Base-by-base conservation (phyloP, 2,888 invertebrate genomes). In the Sturmia bella region DNA sequence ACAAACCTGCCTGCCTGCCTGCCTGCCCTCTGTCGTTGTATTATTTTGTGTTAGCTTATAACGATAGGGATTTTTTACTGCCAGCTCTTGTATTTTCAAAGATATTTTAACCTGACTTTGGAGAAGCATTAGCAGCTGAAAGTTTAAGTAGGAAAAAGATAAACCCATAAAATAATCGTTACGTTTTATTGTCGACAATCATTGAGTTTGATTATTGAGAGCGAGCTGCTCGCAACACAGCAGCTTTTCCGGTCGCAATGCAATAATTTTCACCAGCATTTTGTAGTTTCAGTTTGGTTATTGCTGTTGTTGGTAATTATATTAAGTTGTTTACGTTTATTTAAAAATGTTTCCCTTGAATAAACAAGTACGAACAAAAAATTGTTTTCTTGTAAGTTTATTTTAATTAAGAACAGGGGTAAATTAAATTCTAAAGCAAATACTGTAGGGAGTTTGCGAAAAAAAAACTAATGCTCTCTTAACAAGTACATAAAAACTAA, bases 171-270 rank as follows among this genome's bases (percentile, higher is more conserved):
- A 87, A 89, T 89, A 89, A 89, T 85, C 89, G 88, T 89, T 88
- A 87, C 85, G 83, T 89, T 89, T 89, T 88, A 89, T 88, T 89
- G 85, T 85, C 87, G 86, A 86, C 89, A 89, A 89, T 89, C 89
- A 89, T 89, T 88, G 89, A 87, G 88, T 89, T 88, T 89, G 88
- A 88, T 88, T 88, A 88, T 88, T 86, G 72, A 64, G 52, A 56
- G 77, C 50, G 54, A 59, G 13, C 15, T 15, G 13, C 0, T 5
- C 0, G 37, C 6, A 45, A 27, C 37, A 12, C 21, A 39, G 21
- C 21, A 39, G 17, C 39, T 41, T 21, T 32, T 45, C 13, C 63
- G 27, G 50, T 17, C 9, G 17, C n/a, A 56, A 68, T 41, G 9
- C 19, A 43, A 37, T 27, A 70, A 5, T 45, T 69, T 56, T 12